Evolutionary conservation across 2,888 invertebrate species (phyloP).

Genomic region (Gibbula magus): DNA sequence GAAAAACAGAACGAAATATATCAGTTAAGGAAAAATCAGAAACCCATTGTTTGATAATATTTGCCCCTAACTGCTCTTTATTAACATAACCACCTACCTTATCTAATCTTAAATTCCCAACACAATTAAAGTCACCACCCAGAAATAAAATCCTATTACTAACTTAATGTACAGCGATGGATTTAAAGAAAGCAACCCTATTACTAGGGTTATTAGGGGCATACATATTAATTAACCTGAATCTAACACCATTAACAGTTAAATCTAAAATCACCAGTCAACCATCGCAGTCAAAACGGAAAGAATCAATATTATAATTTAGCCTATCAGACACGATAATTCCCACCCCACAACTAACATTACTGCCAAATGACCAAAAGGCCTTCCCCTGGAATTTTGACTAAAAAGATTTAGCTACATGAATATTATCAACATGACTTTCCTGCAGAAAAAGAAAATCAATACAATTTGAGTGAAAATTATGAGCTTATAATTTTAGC

Average conservation of each 20-base stretch:
- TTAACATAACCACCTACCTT: not conserved
- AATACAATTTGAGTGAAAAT: constrained; percentile 38
- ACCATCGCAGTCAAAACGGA: constrained; percentile 7
- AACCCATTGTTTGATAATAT: not conserved
- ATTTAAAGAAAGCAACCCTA: not conserved
- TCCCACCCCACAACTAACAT: not conserved
- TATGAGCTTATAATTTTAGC: constrained; percentile 31
- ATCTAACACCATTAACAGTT: not conserved
- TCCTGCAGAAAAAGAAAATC: constrained; percentile 19
- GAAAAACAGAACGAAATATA: not conserved
- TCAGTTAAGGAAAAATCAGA: not conserved
- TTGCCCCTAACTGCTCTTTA: not conserved
- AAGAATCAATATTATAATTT: not conserved
- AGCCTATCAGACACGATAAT: not conserved
- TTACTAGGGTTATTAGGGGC: not conserved
- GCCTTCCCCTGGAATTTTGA: not conserved
- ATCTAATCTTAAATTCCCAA: not conserved
- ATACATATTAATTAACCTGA: constrained; percentile 12
- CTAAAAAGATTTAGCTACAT: not conserved
- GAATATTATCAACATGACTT: not conserved
- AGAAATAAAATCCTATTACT: not conserved
- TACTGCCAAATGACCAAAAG: constrained; percentile 4
- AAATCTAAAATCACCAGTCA: not conserved
- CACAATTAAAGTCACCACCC: constrained; percentile 22
- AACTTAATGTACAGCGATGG: not conserved